Evolutionary conservation across 2,113 vertebrate species (phyloP).

Genomic region (Nesoenas mayeri): DNA sequence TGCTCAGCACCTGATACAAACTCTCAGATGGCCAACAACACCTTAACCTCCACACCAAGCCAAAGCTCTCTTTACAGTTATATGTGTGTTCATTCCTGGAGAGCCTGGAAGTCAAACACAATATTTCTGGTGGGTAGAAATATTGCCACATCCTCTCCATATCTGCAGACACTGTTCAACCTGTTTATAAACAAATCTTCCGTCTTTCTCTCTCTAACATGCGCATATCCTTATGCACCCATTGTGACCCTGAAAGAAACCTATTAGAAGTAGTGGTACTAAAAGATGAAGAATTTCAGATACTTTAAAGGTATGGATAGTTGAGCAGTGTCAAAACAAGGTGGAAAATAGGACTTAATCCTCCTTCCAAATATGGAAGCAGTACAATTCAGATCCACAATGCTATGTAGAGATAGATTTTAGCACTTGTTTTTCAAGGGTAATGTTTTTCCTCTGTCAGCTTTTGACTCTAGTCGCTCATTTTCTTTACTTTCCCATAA

Average conservation of each 20-base stretch:
- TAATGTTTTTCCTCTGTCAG: not conserved
- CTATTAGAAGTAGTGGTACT: not conserved
- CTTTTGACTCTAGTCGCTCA: not conserved
- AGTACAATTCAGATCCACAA: not conserved
- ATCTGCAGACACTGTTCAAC: not conserved
- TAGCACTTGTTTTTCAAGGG: not conserved
- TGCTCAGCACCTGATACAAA: not conserved
- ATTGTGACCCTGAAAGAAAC: not conserved
- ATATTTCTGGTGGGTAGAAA: not conserved
- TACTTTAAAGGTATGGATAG: not conserved
- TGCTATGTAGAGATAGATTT: not conserved
- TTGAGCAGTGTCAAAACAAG: not conserved
- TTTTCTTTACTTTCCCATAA: slow-evolving; percentile 32
- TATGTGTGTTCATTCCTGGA: not conserved
- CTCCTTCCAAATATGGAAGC: not conserved
- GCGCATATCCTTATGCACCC: not conserved
- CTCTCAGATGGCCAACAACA: not conserved
- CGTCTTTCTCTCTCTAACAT: not conserved
- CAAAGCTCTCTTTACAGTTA: not conserved
- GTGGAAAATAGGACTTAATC: not conserved
- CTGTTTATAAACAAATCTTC: not conserved
- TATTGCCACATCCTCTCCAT: not conserved
- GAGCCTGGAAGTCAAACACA: not conserved
- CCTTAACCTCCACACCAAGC: not conserved
- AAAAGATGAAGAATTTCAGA: not conserved